Conservation (phyloP, 2,888 invertebrate genomes). For the Chalcosyrphus nemorum region DNA sequence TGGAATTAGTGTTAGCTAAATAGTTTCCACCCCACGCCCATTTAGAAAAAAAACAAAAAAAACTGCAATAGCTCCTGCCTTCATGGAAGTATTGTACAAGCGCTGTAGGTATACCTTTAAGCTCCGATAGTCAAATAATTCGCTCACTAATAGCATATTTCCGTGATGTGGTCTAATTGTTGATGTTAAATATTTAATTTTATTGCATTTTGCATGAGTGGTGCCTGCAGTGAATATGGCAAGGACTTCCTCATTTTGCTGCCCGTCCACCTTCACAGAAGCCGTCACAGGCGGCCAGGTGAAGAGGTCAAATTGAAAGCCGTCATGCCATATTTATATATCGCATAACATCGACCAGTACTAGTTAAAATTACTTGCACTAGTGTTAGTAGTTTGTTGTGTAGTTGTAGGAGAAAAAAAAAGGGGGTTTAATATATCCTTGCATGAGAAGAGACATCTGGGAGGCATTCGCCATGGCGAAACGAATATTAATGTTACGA, state of each 20-base stretch:
- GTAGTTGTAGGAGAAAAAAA: background rate
- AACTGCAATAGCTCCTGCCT: background rate
- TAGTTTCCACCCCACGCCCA: conserved; percentile 58
- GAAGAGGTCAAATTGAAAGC: conserved; percentile 56
- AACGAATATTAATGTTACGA: conserved; percentile 67
- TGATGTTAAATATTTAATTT: conserved; percentile 70
- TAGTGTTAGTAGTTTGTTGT: background rate
- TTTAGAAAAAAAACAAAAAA: no score
- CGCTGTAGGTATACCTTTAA: background rate
- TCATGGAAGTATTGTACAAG: no score
- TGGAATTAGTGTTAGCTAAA: conserved; percentile 69
- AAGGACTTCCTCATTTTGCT: conserved; percentile 9
- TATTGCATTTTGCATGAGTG: conserved; percentile 65
- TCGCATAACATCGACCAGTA: conserved; percentile 12
- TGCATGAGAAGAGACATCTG: conserved; percentile 70
- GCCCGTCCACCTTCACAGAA: background rate
- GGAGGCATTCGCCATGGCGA: conserved; percentile 51
- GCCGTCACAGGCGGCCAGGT: conserved; percentile 15
- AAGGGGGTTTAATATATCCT: conserved; percentile 31
- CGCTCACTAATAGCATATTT: conserved; percentile 70
- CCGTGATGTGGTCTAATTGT: conserved; percentile 71
- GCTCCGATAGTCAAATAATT: conserved; percentile 48
- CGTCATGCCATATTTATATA: conserved; percentile 52
- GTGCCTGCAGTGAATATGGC: conserved; percentile 12
- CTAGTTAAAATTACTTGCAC: conserved; percentile 7